phyloP scores from a whole-genome alignment of 2,113 vertebrate genomes.

The Jacana jacana region DNA sequence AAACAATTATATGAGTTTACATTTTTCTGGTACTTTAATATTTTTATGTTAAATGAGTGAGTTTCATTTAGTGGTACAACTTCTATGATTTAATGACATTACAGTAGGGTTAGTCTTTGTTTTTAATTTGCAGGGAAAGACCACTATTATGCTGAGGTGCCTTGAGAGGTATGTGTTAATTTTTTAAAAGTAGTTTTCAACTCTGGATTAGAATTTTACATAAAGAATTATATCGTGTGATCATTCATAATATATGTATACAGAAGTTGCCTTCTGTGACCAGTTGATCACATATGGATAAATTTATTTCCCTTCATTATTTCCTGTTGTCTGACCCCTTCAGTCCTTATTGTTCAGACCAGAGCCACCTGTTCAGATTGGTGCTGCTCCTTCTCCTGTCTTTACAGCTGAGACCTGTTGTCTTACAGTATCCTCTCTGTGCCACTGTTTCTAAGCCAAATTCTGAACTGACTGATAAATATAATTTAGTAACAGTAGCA shows the following conservation, averaged over 20 bases:
- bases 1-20: not conserved
- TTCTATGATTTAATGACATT: constrained; percentile 36
- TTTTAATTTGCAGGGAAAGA: constrained; percentile 86
- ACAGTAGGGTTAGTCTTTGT: constrained; percentile 26
- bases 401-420: not conserved
- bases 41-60: constrained; percentile 32
- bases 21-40: constrained; percentile 50
- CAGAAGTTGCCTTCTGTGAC: not conserved
- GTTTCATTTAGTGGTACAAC: constrained; percentile 26
- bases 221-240: not conserved
- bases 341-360: not conserved
- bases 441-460: not conserved
- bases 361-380: not conserved
- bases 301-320: not conserved
- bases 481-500: not conserved
- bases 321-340: not conserved
- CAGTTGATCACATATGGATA: not conserved
- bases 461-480: not conserved
- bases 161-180: constrained; percentile 86
- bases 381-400: not conserved
- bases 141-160: constrained; percentile 89
- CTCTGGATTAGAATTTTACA: not conserved
- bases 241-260: not conserved
- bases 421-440: not conserved
- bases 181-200: not conserved